Conservation (phyloP, 2,113 vertebrate genomes). For the Ceyx melanurus region DNA sequence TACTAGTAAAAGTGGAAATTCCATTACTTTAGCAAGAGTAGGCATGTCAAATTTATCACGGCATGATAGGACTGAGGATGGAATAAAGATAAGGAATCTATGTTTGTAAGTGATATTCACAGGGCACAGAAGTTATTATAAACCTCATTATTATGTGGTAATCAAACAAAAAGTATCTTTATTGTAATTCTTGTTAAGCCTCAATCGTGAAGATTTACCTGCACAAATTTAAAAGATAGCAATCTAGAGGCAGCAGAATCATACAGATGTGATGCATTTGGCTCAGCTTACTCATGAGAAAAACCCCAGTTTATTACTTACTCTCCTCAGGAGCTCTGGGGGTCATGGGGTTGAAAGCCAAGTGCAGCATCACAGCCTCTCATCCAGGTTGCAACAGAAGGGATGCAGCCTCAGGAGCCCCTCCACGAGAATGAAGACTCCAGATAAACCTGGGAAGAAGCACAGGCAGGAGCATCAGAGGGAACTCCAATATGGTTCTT, state of each 20-base stretch:
- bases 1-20: slow-evolving; percentile 48
- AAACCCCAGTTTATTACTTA: not conserved
- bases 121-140: slow-evolving; percentile 50
- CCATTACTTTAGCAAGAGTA: slow-evolving; percentile 65
- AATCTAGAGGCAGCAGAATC: not conserved
- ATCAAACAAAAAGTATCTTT: slow-evolving; percentile 2
- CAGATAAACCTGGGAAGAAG: not conserved
- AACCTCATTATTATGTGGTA: slow-evolving; percentile 43
- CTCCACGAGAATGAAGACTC: not conserved
- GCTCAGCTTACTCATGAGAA: not conserved
- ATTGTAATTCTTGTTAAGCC: not conserved
- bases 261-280: not conserved
- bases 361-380: rapidly evolving
- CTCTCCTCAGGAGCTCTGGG: not conserved
- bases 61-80: not conserved
- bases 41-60: slow-evolving; percentile 56
- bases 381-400: not conserved
- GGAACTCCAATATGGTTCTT: not conserved
- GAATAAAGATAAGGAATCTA: not conserved
- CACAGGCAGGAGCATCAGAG: not conserved
- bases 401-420: not conserved
- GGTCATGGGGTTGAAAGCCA: not conserved
- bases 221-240: not conserved
- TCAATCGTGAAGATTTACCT: not conserved
- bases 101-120: slow-evolving; percentile 30